Evolutionary conservation across 2,113 vertebrate species (phyloP).

Genomic region (Grammomys dolichurus): DNA sequence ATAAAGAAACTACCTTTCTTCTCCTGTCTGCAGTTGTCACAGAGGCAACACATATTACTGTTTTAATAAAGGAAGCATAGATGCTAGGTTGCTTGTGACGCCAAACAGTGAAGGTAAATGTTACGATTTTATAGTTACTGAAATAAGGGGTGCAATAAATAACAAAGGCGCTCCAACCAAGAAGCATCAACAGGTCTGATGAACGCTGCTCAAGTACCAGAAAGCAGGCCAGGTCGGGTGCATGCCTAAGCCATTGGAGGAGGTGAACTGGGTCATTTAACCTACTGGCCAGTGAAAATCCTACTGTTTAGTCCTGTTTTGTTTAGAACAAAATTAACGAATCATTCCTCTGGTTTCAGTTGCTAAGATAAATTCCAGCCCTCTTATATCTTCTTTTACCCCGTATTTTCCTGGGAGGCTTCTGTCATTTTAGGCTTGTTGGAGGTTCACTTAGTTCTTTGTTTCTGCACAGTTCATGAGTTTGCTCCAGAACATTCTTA

Average conservation of each 20-base stretch:
- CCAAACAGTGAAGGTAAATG: neutral
- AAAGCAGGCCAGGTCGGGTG: neutral
- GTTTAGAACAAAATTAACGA: neutral
- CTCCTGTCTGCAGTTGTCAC: neutral
- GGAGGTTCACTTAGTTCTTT: conserved; percentile 22
- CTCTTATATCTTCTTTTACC: neutral
- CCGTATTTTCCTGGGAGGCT: neutral
- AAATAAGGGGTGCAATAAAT: neutral
- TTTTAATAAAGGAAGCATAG: neutral
- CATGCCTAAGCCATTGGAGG: neutral
- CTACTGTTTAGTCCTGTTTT: neutral
- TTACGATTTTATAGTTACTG: neutral
- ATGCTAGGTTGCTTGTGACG: neutral
- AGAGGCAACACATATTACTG: conserved; percentile 10
- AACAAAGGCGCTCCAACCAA: neutral
- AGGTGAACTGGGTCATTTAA: neutral
- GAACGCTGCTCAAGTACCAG: neutral
- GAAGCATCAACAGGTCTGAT: neutral
- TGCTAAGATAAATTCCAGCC: neutral
- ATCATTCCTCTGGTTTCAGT: neutral
- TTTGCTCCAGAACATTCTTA: neutral
- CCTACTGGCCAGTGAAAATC: neutral
- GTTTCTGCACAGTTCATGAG: neutral
- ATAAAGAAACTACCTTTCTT: neutral
- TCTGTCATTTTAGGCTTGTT: neutral